Evolutionary conservation across 2,113 vertebrate species (phyloP).

Genomic region (Chauna torquata): DNA sequence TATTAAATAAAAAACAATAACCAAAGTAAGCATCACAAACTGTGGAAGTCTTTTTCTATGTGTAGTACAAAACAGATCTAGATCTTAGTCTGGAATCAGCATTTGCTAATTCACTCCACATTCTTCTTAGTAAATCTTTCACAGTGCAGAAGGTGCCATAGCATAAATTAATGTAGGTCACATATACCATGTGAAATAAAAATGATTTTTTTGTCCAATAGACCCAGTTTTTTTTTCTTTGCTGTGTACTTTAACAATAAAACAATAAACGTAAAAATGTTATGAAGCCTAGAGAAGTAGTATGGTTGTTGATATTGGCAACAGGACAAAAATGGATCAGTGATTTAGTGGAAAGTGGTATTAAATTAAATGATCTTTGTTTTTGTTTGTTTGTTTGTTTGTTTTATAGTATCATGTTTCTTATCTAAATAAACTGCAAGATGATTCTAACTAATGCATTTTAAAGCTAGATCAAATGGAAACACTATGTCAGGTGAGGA

Average conservation of each 20-base stretch:
- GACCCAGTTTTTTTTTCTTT: background rate
- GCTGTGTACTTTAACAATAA: background rate
- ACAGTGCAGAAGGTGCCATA: background rate
- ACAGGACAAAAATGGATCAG: background rate
- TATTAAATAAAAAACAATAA: background rate
- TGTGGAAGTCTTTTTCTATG: background rate
- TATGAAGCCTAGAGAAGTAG: background rate
- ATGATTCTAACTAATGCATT: background rate
- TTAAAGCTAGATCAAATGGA: background rate
- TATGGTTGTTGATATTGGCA: background rate
- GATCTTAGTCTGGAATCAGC: background rate
- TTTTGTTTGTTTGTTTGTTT: too few relatives aligned
- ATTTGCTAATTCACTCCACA: background rate
- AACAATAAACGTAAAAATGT: background rate
- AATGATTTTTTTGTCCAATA: background rate
- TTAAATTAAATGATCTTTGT: background rate
- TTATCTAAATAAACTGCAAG: background rate
- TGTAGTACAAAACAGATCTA: background rate
- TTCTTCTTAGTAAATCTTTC: background rate
- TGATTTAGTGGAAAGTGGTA: background rate
- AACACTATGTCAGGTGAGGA: background rate
- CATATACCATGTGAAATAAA: background rate
- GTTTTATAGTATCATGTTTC: background rate
- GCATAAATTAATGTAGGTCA: background rate
- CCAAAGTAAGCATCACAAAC: background rate